These are phyloP conservation scores for Salvelinus alpinus DNA, from an alignment of 2,113 vertebrate species.

Conservation along the genomic window DNA sequence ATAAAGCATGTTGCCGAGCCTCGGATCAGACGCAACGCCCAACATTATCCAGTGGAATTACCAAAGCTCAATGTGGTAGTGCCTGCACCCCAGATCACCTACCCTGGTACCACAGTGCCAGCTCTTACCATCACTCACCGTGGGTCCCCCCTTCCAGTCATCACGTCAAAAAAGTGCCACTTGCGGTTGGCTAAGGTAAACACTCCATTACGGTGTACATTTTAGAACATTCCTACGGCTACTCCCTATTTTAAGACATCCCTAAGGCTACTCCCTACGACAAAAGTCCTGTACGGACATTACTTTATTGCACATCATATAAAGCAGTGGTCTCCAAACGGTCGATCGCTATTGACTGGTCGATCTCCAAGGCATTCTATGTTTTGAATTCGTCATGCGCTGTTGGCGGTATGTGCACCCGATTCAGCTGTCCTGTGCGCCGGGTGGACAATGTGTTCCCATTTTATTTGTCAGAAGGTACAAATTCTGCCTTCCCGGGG, in stretches of 20 bases:
- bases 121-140: conserved; percentile 35
- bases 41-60: conserved; percentile 36
- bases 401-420: too few species aligned
- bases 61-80: conserved; percentile 49
- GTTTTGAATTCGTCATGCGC: too few species aligned
- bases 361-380: neutral
- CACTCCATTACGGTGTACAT: neutral
- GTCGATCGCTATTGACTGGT: too few species aligned
- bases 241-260: too few species aligned
- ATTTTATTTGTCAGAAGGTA: too few species aligned
- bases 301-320: too few species aligned
- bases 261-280: too few species aligned
- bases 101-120: conserved; percentile 33
- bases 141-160: conserved; percentile 21
- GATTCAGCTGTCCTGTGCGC: neutral
- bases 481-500: too few species aligned
- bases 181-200: conserved; percentile 58
- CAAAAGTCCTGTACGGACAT: too few species aligned
- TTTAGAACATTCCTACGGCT: too few species aligned
- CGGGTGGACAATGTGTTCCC: neutral
- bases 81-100: conserved; percentile 32
- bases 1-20: conserved; percentile 38
- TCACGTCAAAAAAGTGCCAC: conserved; percentile 46
- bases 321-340: neutral
- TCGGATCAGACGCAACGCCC: neutral